Percentiles rank a stretch among this genome's conserved stretches.
These are phyloP conservation scores for Balaenoptera acutorostrata DNA, from an alignment of 2,113 vertebrate species.

Conservation along the genomic window DNA sequence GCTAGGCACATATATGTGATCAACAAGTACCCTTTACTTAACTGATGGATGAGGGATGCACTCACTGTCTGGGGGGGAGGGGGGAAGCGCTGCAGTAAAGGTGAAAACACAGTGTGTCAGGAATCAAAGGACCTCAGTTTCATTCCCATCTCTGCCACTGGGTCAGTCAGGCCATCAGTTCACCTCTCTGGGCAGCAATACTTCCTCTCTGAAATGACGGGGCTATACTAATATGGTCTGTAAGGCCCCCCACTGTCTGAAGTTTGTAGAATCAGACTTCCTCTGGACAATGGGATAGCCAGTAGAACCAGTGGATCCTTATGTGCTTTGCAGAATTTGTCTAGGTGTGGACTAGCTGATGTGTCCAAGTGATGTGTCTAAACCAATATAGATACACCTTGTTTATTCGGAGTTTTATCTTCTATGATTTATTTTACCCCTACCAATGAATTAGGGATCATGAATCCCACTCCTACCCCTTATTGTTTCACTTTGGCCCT, in stretches of 20 bases:
- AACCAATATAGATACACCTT: neutral
- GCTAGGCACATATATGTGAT: neutral
- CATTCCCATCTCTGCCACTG: neutral
- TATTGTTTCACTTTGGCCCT: neutral
- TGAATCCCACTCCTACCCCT: too few species aligned
- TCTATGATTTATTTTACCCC: neutral
- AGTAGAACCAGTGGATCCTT: neutral
- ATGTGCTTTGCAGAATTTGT: rapidly evolving
- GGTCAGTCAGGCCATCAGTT: neutral
- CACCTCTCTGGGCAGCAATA: neutral
- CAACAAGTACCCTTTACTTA: neutral
- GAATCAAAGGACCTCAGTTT: neutral
- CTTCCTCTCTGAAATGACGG: neutral
- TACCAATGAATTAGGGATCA: neutral
- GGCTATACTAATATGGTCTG: rapidly evolving
- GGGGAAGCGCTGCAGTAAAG: neutral
- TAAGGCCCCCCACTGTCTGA: neutral
- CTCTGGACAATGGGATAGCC: neutral
- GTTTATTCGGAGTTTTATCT: neutral
- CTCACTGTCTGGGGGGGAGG: rapidly evolving
- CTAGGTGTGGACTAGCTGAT: neutral
- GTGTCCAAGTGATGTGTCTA: neutral
- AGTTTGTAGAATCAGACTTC: neutral
- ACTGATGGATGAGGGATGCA: rapidly evolving
- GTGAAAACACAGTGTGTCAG: neutral